Conservation (phyloP, 2,888 invertebrate species). For the Microdon myrmicae region DNA sequence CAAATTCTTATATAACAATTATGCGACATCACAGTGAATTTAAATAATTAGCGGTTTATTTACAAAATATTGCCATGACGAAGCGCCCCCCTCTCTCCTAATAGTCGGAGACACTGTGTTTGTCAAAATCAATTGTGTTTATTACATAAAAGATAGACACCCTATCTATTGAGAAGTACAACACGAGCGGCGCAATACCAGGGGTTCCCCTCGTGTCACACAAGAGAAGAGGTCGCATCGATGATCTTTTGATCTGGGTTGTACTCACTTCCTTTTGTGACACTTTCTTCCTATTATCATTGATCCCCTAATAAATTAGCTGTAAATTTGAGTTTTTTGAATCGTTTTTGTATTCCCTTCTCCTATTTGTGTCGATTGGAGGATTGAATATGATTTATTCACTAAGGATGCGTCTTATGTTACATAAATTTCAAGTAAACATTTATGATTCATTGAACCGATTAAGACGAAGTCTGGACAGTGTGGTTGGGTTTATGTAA, state of each 20-base stretch:
- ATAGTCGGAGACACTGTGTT: background rate
- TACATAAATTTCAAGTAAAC: too few relatives aligned
- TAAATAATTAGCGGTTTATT: constrained; percentile 37
- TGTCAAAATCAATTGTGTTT: constrained; percentile 26
- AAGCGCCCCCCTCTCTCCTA: background rate
- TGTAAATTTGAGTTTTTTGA: constrained; percentile 1
- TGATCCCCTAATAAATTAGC: constrained; percentile 31
- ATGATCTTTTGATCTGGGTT: constrained; percentile 41
- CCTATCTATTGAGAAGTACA: constrained; percentile 28
- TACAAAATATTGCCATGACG: constrained; percentile 3
- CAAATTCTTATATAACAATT: constrained; percentile 24
- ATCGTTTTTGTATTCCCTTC: constrained; percentile 1
- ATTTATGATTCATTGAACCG: too few relatives aligned
- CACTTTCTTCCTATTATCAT: constrained; percentile 24
- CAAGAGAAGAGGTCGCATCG: constrained; percentile 25
- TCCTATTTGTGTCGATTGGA: background rate
- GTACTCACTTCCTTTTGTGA: constrained; percentile 7
- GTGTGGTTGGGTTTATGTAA: too few relatives aligned
- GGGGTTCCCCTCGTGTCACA: constrained; percentile 3
- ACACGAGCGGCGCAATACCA: constrained; percentile 29
- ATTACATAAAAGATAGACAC: constrained; percentile 37
- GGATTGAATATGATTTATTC: too few relatives aligned
- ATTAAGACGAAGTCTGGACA: too few relatives aligned
- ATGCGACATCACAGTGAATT: constrained; percentile 14
- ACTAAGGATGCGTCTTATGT: too few relatives aligned